Percentiles rank a stretch among this genome's conserved stretches.
phyloP scores from a whole-genome alignment of 1,140 invertebrate species.

The Parasteatoda tepidariorum region DNA sequence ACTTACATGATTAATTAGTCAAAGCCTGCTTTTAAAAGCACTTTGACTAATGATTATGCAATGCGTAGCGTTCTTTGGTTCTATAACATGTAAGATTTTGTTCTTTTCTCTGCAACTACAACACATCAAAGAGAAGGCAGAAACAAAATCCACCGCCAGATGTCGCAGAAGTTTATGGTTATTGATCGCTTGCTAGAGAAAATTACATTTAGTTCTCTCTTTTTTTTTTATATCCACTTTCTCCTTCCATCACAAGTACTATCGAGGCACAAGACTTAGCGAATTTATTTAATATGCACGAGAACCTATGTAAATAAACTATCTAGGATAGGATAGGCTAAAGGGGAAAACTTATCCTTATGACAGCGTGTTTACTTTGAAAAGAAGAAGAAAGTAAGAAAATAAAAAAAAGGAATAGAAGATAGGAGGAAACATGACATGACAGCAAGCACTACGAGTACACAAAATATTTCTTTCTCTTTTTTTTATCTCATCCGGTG shows the following conservation, averaged over 20 bases:
- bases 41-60: too few relatives aligned
- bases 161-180: constrained; percentile 46
- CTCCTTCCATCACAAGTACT: background rate
- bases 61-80: too few relatives aligned
- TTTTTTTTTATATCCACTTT: background rate
- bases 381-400: background rate
- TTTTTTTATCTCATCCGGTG: too few relatives aligned
- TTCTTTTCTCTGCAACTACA: too few relatives aligned
- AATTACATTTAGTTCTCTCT: constrained; percentile 16
- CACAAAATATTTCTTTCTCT: background rate
- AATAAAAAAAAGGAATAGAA: background rate
- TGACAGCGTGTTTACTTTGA: constrained; percentile 18
- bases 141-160: constrained; percentile 8
- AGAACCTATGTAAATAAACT: constrained; percentile 32
- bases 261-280: background rate
- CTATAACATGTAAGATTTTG: too few relatives aligned
- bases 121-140: background rate
- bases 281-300: constrained; percentile 48
- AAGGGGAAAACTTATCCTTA: background rate
- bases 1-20: too few relatives aligned
- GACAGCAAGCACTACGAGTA: constrained; percentile 11
- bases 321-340: background rate
- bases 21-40: too few relatives aligned
- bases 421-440: constrained; percentile 1
- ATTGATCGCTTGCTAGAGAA: constrained; percentile 46